Conservation (phyloP, 2,113 vertebrate genomes). For the Ranitomeya imitator region DNA sequence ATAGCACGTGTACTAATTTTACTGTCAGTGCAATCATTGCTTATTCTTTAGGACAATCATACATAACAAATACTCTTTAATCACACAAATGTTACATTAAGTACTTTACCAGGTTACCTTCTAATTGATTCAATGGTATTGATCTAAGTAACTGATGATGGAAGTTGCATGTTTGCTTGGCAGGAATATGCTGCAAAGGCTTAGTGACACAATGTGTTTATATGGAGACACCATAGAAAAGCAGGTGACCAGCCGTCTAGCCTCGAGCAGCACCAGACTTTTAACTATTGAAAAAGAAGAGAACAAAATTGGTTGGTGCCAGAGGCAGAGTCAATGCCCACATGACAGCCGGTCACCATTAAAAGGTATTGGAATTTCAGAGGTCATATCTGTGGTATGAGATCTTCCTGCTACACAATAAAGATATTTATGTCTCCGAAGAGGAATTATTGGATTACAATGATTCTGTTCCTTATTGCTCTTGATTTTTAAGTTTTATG, state of each 20-base stretch:
- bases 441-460: conserved; percentile 36
- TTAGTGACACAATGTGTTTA: conserved; percentile 8
- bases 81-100: conserved; percentile 40
- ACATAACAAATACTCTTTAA: neutral
- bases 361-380: conserved; percentile 53
- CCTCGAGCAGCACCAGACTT: conserved; percentile 42
- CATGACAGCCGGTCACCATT: conserved; percentile 53
- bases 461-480: conserved; percentile 29
- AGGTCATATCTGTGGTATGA: conserved; percentile 49
- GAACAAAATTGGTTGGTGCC: conserved; percentile 46
- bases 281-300: conserved; percentile 28
- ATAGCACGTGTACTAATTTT: neutral
- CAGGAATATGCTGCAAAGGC: neutral
- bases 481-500: conserved; percentile 40
- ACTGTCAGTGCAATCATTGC: neutral
- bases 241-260: conserved; percentile 44
- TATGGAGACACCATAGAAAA: conserved; percentile 28
- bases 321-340: conserved; percentile 54
- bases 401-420: conserved; percentile 46
- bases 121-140: conserved; percentile 41
- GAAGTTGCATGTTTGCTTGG: conserved; percentile 40
- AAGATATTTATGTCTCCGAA: conserved; percentile 50
- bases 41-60: neutral
- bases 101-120: conserved; percentile 18
- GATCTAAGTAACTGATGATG: conserved; percentile 32